phyloP scores from a whole-genome alignment of 2,797 vertebrate species.

The Tragopan temminckii region DNA sequence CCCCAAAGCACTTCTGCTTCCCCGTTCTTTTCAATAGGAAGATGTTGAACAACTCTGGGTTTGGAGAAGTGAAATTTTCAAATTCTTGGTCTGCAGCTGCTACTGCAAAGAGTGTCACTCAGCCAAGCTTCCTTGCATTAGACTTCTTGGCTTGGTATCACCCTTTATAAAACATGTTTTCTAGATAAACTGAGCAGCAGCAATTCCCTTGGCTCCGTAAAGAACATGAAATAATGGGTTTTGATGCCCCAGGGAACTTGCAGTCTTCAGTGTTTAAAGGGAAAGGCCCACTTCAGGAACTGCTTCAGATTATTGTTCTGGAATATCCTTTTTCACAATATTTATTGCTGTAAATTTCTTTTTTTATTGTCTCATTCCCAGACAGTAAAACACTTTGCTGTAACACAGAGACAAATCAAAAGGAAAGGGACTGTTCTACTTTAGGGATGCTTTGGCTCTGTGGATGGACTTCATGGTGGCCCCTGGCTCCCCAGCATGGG shows the following conservation, averaged over 20 bases:
- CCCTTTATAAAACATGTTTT: not conserved
- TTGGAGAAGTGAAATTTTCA: constrained; percentile 15
- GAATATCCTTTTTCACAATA: constrained; percentile 37
- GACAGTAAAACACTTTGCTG: constrained; percentile 43
- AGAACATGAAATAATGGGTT: not conserved
- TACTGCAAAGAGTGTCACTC: not conserved
- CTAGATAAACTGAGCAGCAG: not conserved
- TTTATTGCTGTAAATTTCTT: constrained; percentile 6
- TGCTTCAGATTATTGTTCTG: constrained; percentile 21
- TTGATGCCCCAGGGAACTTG: constrained; percentile 1
- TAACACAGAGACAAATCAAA: constrained; percentile 27
- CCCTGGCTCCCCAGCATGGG: not conserved
- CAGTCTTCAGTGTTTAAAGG: constrained; percentile 13
- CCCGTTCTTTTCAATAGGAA: not conserved
- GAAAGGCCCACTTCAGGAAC: constrained; percentile 5
- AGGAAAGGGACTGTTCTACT: not conserved
- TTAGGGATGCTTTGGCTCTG: not conserved
- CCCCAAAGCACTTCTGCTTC: not conserved
- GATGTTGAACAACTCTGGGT: not conserved
- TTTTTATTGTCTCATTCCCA: constrained; percentile 30
- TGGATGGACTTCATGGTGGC: not conserved
- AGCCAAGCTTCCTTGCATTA: not conserved
- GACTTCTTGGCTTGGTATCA: not conserved
- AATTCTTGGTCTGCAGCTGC: not conserved
- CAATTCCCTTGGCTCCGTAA: not conserved